Conservation (phyloP, 1,140 invertebrate species). For the Ectropis grisescens region DNA sequence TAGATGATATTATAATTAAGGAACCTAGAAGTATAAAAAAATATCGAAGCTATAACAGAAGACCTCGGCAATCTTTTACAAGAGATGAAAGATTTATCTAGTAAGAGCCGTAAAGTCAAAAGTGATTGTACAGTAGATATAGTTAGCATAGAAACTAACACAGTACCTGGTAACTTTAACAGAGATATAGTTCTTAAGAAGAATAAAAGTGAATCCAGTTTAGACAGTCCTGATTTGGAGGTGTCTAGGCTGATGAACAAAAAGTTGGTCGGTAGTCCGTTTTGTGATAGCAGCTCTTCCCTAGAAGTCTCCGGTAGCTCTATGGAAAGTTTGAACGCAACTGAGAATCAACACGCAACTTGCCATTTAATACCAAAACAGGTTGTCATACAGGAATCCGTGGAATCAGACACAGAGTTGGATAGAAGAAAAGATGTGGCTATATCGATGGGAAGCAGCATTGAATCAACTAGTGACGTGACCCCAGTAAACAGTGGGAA, state of each 20-base stretch:
- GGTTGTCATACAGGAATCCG: slow-evolving; percentile 20
- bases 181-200: slow-evolving; percentile 60
- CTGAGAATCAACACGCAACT: slow-evolving; percentile 11
- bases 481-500: slow-evolving; percentile 44
- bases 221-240: slow-evolving; percentile 66
- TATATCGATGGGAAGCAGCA: slow-evolving; percentile 44
- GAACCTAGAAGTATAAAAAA: slow-evolving; percentile 32
- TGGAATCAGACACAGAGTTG: slow-evolving; percentile 23
- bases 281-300: slow-evolving; percentile 61
- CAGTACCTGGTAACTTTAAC: slow-evolving; percentile 35
- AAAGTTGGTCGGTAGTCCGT: slow-evolving; percentile 32
- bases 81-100: slow-evolving; percentile 39
- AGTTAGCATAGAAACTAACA: slow-evolving; percentile 25
- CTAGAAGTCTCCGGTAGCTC: slow-evolving; percentile 65
- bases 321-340: slow-evolving; percentile 54
- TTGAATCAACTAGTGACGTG: slow-evolving; percentile 53
- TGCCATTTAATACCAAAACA: no score
- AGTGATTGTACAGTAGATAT: slow-evolving; percentile 24
- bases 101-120: slow-evolving; percentile 13
- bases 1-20: slow-evolving; percentile 5
- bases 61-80: slow-evolving; percentile 43
- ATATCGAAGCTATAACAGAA: slow-evolving; percentile 41
- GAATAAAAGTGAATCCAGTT: slow-evolving; percentile 64
- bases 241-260: slow-evolving; percentile 60
- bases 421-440: slow-evolving; percentile 28